Evolutionary conservation across 2,888 invertebrate genomes (phyloP).

Genomic region (Frankliniella intonsa): DNA sequence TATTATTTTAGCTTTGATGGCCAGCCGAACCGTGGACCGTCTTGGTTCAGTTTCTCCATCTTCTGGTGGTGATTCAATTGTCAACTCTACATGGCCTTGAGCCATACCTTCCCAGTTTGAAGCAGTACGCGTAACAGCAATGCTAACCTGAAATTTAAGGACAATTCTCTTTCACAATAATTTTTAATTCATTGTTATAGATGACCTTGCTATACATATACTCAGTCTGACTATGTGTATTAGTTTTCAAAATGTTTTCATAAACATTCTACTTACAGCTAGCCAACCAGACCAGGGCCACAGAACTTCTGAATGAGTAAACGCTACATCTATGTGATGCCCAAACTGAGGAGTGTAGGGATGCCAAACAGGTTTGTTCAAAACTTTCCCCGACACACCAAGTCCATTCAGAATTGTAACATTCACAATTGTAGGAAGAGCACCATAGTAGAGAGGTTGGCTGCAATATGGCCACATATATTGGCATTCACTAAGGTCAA

Average conservation of each 20-base stretch:
- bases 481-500: slow-evolving; percentile 90
- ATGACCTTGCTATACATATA: too few relatives aligned
- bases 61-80: slow-evolving; percentile 72
- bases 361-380: slow-evolving; percentile 73
- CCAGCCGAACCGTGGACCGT: slow-evolving; percentile 57
- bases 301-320: slow-evolving; percentile 71
- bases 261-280: slow-evolving; percentile 53
- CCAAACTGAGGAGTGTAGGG: slow-evolving; percentile 80
- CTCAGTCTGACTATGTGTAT: too few relatives aligned
- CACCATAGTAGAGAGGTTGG: slow-evolving; percentile 85
- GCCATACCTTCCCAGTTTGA: slow-evolving; percentile 66
- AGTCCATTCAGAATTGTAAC: slow-evolving; percentile 92
- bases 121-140: slow-evolving; percentile 57
- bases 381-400: slow-evolving; percentile 79
- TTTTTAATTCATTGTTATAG: too few relatives aligned
- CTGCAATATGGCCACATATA: slow-evolving; percentile 99
- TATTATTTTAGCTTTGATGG: slow-evolving; percentile 77
- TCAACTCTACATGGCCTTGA: slow-evolving; percentile 75
- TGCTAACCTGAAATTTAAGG: slow-evolving; percentile 44
- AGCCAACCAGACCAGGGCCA: slow-evolving; percentile 99
- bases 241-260: too few relatives aligned
- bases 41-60: slow-evolving; percentile 53
- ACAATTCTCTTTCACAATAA: too few relatives aligned
- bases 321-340: slow-evolving; percentile 69
- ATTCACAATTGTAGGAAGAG: slow-evolving; percentile 84